Evolutionary conservation across 2,113 vertebrate species (phyloP).

Genomic region (Falco punctatus): DNA sequence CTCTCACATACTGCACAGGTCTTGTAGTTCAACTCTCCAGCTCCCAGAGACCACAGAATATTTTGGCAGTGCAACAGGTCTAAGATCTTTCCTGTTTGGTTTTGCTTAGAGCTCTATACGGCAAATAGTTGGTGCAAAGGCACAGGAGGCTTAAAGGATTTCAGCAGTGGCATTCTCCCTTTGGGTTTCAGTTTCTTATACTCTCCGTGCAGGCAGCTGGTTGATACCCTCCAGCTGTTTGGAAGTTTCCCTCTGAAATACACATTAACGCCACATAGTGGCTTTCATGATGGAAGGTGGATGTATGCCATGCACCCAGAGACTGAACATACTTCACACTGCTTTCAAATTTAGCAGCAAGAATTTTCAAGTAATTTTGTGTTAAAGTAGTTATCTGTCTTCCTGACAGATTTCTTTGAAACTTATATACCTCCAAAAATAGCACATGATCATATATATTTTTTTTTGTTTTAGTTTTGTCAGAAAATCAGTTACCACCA

Average conservation of each 20-base stretch:
- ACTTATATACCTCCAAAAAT: background rate
- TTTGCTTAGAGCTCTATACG: constrained; percentile 49
- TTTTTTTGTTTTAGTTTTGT: background rate
- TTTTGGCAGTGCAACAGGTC: constrained; percentile 67
- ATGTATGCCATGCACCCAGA: background rate
- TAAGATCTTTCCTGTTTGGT: constrained; percentile 75
- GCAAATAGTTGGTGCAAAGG: constrained; percentile 40
- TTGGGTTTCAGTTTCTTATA: background rate
- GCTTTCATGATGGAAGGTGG: background rate
- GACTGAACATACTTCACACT: background rate
- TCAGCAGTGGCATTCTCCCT: background rate
- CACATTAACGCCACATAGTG: background rate
- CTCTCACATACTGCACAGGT: constrained; percentile 48
- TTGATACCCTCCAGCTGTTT: background rate
- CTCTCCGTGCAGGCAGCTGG: background rate
- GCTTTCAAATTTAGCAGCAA: background rate
- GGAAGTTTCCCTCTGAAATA: constrained; percentile 39
- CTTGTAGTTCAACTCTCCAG: constrained; percentile 37
- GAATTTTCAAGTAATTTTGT: background rate
- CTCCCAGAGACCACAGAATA: constrained; percentile 67
- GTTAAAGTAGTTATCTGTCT: background rate
- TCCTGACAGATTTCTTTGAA: background rate
- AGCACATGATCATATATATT: background rate
- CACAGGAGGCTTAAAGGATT: background rate
- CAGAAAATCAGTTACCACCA: background rate